Evolutionary conservation across 2,797 vertebrate species (phyloP).

Genomic region (Acanthiza pusilla): DNA sequence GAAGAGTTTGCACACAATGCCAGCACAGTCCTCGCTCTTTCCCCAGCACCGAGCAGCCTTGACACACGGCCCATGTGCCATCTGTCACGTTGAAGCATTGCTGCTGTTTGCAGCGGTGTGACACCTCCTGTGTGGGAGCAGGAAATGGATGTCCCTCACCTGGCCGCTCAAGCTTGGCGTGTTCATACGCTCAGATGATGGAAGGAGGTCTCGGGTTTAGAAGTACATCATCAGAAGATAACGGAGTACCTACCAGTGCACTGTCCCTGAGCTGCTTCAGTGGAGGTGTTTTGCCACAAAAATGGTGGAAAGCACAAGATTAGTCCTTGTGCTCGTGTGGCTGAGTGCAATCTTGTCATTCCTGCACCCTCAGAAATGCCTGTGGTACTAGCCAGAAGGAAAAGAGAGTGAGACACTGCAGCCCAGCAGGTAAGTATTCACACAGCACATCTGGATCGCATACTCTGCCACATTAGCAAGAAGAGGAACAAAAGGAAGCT

Average conservation of each 20-base stretch:
- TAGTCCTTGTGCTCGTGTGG: fast-evolving
- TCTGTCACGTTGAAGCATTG: neutral
- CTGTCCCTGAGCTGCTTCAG: neutral
- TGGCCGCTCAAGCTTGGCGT: neutral
- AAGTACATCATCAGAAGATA: neutral
- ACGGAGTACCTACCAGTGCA: fast-evolving
- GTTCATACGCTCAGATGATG: neutral
- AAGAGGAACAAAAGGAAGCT: neutral
- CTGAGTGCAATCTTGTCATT: neutral
- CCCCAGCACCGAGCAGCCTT: neutral
- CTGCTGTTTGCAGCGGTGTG: neutral
- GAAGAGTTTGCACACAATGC: neutral
- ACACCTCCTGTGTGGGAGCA: neutral
- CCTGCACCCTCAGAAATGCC: neutral
- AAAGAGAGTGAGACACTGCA: neutral
- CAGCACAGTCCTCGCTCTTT: neutral
- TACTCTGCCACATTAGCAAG: fast-evolving
- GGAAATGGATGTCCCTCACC: neutral
- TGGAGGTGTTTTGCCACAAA: neutral
- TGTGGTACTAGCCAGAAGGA: neutral
- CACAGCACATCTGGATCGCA: fast-evolving
- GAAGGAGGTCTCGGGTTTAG: neutral
- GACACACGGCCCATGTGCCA: fast-evolving
- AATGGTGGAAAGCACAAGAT: neutral
- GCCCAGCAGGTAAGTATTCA: neutral